Evolutionary conservation across 2,113 vertebrate species (phyloP), one percentile per base, ranked within the genome.

Genomic region (Psilopsiagon aurifrons): DNA sequence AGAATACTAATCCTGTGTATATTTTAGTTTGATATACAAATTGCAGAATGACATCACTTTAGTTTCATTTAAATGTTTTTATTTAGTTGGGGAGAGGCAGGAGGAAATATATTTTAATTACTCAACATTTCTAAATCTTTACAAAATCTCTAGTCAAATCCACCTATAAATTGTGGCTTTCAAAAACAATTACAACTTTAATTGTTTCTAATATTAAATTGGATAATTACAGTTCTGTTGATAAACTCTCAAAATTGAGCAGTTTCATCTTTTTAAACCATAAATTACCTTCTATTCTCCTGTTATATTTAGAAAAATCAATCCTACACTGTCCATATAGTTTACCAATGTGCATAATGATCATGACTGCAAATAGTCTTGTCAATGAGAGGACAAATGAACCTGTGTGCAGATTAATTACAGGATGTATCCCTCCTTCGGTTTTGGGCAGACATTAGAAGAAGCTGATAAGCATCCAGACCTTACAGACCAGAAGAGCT

Each of bases 281-380:
- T 84, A 88, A 55, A 78, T 95, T 71, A 7, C 25, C 13, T 88
- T 90, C 46, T 91, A 63, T 80, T 52, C 22, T 73, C 60, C 35
- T 76, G n/a, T 91, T 95, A 28, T 81, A 92, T 90, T 78, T 89
- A 92, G 49, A 76, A 5, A 16, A 19, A 93, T 85, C 83, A 70
- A 83, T 92, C 80, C 39, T 88, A 52, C 37, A 70, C 35, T 28
- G 11, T 83, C 59, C 22, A 3, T 64, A 57, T 91, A 67, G 91
- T 93, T 95, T 96, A 79, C 37, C 49, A 69, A 73, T 71, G 49
- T 78, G 20, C 87, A 78, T 75, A 82, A 77, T 60, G 37, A 74
- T 94, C 76, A 82, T 47, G 49, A 81, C 70, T 87, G 83, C 86
- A 86, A 96, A 96, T 74, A 95, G 43, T 29, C 55, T 93, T 91